Base-by-base conservation (phyloP, 2,888 invertebrate genomes). In the Dermolepida albohirtum region DNA sequence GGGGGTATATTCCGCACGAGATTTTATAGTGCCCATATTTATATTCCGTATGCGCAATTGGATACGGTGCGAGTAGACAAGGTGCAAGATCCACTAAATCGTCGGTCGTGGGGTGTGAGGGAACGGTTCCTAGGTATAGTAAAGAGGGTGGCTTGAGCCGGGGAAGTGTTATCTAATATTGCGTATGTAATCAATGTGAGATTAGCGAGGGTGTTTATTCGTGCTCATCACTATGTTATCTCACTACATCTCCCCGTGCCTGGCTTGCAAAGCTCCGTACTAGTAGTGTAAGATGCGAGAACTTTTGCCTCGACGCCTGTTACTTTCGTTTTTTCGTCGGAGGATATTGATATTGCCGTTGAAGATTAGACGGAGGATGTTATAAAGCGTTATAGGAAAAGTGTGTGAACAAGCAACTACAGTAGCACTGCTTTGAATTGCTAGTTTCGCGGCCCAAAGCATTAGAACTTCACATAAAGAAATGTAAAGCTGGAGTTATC, bases 171-270 rank as follows among this genome's bases (percentile, higher is more conserved):
- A 82, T 82, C 81, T 82, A 81, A 82, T 82, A 82, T 80, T 81
- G 80, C 81, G 81, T 81, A 78, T 77, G 79, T 80, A 82, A 82
- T 82, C 82, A 81, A 81, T 80, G 81, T 76, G 77, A 82, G 82
- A 82, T 82, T 82, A 82, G 81, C 78, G 77, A 77, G 80, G 80
- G 80, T 79, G 81, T 78, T 79, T 78, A 77, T 73, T 78, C 80
- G 76, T 74, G 75, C 78, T 78, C 79, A 75, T 78, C 78, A 74
- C 76, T 71, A 75, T 74, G 78, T 79, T 80, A 80, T 80, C 80
- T 78, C 74, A 74, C 74, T 74, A 77, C 77, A 79, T 80, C 80
- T 79, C 80, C 80, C 79, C 74, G 74, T 77, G 80, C 77, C 77
- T 72, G 66, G 64, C 66, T 27, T 41, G 29, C 68, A 64, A 72